These are phyloP conservation scores for Synchiropus splendidus DNA, from an alignment of 2,113 vertebrate genomes.

Conservation along the genomic window DNA sequence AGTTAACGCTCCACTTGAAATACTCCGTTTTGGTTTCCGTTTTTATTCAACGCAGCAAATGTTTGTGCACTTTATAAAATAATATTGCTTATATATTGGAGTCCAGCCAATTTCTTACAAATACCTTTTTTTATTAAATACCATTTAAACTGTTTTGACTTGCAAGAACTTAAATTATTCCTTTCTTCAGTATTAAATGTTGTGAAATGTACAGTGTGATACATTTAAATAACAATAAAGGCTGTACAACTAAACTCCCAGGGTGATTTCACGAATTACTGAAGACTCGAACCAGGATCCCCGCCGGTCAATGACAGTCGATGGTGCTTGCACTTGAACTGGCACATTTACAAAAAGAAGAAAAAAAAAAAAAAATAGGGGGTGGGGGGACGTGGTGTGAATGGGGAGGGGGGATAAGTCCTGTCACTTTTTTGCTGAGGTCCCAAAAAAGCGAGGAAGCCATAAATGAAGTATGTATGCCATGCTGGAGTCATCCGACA, in stretches of 20 bases:
- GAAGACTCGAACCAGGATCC: slow-evolving; percentile 63
- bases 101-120: slow-evolving; percentile 75
- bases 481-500: slow-evolving; percentile 88
- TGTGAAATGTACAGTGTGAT: slow-evolving; percentile 78
- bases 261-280: slow-evolving; percentile 63
- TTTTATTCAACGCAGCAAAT: slow-evolving; percentile 71
- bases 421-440: slow-evolving; percentile 86
- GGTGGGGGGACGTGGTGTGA: slow-evolving; percentile 77
- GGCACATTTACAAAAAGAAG: too few species aligned
- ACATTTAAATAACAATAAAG: slow-evolving; percentile 73
- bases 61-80: slow-evolving; percentile 75
- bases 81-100: slow-evolving; percentile 45
- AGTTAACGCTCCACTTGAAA: too few species aligned
- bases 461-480: slow-evolving; percentile 86
- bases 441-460: slow-evolving; percentile 92
- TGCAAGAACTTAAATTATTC: slow-evolving; percentile 74
- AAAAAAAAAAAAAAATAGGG: slow-evolving; percentile 40
- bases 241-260: slow-evolving; percentile 75
- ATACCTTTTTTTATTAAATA: slow-evolving; percentile 58
- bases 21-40: slow-evolving; percentile 62
- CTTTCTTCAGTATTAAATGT: slow-evolving; percentile 69
- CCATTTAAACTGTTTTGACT: too few species aligned
- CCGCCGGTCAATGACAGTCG: slow-evolving; percentile 74
- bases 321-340: slow-evolving; percentile 35
- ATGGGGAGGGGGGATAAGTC: slow-evolving; percentile 60